Base-by-base conservation (phyloP, 2,113 vertebrate genomes). In the Xenus cinereus region DNA sequence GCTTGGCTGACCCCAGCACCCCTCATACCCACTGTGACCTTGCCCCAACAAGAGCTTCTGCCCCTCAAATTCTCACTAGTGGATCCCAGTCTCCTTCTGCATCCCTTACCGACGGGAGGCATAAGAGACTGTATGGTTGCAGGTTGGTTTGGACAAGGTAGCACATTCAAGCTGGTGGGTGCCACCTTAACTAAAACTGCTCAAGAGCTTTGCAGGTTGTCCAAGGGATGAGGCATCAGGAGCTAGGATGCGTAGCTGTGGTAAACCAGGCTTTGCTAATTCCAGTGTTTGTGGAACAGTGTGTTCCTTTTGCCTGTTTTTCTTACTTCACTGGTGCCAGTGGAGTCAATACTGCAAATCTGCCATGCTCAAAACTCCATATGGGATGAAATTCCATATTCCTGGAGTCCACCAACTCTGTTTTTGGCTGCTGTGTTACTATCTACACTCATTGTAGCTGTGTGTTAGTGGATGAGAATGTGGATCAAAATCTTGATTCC, bases 381-480 rank as follows among this genome's bases (percentile, higher is more conserved):
- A 62, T 87, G 66, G 71, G 20, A 83, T 89, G n/a, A 87, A 89
- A 76, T 83, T 85, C 77, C 91, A 95, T 84, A 93, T 96, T 95
- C 89, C 75, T 85, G 67, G 84, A 46, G 77, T 79, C 32, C 59
- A 95, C 50, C 54, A 68, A 46, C 62, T 95, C 59, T 28, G 43
- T 4, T 89, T 95, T 96, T 94, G 89, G 94, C 94, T 87, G 91
- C 45, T 63, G 26, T 43, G 7, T 63, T 77, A 37, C 54, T 28
- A 37, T 93, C 84, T 84, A 39, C 11, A 71, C 9, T 89, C 37
- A 90, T 88, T 5, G 2, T 76, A 66, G 54, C 41, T 90, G 13
- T 79, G 74, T 85, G 41, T 75, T 77, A 91, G 63, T 81, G 46
- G 77, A 84, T 85, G 78, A 89, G 54, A 91, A 87, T 27, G 59